Percentiles rank a stretch among this genome's conserved stretches.
phyloP scores from a whole-genome alignment of 2,888 invertebrate species.

The Formica aserva region DNA sequence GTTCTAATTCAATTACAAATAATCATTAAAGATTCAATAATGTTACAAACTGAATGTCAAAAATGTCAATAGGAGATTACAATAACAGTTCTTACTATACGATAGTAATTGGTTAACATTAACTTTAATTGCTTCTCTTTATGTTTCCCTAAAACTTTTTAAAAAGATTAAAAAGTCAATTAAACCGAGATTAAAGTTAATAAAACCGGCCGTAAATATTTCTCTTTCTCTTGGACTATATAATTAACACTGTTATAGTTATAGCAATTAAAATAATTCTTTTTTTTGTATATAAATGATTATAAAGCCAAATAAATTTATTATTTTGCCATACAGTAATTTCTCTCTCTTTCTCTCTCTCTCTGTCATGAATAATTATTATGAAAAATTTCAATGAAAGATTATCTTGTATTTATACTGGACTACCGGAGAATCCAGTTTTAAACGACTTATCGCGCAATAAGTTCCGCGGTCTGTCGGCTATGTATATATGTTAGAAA shows the following conservation, averaged over 20 bases:
- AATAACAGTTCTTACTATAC: not conserved
- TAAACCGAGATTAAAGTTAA: conserved; percentile 2
- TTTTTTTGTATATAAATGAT: too few relatives aligned
- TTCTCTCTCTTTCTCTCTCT: not conserved
- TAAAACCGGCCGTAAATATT: not conserved
- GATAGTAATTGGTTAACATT: not conserved
- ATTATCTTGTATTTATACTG: conserved; percentile 1
- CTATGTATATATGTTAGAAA: not conserved
- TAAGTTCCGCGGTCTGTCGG: conserved; percentile 5
- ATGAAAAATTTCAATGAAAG: not conserved
- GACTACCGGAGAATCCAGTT: conserved; percentile 30
- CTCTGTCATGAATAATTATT: conserved; percentile 17
- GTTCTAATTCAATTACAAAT: conserved; percentile 39
- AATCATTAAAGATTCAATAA: conserved; percentile 4
- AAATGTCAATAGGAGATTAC: not conserved
- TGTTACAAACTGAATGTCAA: not conserved
- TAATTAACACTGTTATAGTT: not conserved
- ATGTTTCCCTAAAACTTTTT: not conserved
- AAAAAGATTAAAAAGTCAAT: not conserved
- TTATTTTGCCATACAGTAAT: not conserved
- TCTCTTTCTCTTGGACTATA: not conserved
- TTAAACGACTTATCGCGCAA: conserved; percentile 31
- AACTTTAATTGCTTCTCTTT: not conserved
- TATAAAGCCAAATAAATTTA: not conserved
- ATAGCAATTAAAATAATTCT: not conserved